Evolutionary conservation across 2,797 vertebrate genomes (phyloP), one percentile per base, ranked within the genome.

Genomic region (Gallinago stenura): DNA sequence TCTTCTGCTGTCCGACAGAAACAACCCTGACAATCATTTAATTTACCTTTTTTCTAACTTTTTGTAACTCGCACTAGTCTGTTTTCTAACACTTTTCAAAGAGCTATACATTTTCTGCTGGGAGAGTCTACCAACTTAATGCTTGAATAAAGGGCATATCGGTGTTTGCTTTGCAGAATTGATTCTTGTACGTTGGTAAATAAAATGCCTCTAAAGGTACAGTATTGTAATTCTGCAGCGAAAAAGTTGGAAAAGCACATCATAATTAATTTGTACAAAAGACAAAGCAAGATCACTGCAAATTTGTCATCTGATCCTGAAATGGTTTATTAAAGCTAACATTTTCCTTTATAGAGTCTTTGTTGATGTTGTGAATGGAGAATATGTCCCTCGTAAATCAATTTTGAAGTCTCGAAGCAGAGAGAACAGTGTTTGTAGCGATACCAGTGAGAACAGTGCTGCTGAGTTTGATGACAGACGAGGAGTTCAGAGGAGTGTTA

Each of bases 371-470:
- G 99, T 99, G 95, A 99, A 99, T 82, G 99, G 99, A 46, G 99
- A 99, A 57, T 99, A 98, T 54, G 84, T 99, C 54, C 99, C 99
- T 87, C 98, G 99, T 66, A 99, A 99, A 98, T 99, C 99, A 89
- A 99, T 99, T 96, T 95, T 99, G 80, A 99, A 99, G 97, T 99
- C 99, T 4, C 99, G 99, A 21, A 99, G 99, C 98, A 98, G 99
- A 45, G 99, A 99, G 97, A 99, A 99, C 97, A 99, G 99, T 51
- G 98, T 99, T 75, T 99, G 99, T 96, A 99, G 99, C 30, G 99
- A 99, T 97, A 99, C 99, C 20, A 99, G 99, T 46, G 99, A 99
- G 97, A 98, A 99, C 98, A 99, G 99, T 80, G 88, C 99, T 2
- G 98, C 99, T 0, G 99, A 99, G 81, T 97, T 98, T 2, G 99